phyloP scores from a whole-genome alignment of 2,797 vertebrate species.

The Allochrocebus solatus region DNA sequence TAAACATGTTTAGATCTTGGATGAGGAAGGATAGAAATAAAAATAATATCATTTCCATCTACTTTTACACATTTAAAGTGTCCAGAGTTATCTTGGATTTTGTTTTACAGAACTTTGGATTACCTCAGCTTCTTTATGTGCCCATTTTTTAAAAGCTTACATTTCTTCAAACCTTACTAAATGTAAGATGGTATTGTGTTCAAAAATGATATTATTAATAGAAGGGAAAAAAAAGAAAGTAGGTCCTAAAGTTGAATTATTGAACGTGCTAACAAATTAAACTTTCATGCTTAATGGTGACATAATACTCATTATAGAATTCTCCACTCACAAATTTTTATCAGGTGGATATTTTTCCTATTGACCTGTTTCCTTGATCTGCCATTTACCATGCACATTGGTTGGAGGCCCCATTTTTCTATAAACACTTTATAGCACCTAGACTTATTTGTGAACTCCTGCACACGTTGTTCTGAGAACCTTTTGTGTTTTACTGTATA shows the following conservation, averaged over 20 bases:
- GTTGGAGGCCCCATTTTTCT: background rate
- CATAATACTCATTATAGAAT: background rate
- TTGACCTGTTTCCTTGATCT: background rate
- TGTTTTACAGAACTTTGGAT: constrained; percentile 39
- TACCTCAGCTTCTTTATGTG: background rate
- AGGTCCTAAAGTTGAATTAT: background rate
- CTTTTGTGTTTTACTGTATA: background rate
- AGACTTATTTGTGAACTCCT: background rate
- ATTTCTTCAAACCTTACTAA: background rate
- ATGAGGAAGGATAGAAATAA: background rate
- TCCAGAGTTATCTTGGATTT: constrained; percentile 22
- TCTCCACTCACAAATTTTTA: background rate
- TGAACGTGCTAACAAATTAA: background rate
- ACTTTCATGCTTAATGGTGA: background rate
- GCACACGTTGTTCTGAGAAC: background rate
- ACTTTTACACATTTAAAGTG: background rate
- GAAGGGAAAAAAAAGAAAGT: background rate
- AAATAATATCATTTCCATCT: background rate
- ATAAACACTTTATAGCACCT: background rate
- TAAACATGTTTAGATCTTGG: background rate
- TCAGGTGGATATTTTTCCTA: background rate
- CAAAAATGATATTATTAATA: background rate
- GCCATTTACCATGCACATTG: background rate
- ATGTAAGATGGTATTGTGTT: background rate
- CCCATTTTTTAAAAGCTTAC: background rate